Evolutionary conservation across 2,113 vertebrate species (phyloP), one percentile per base, ranked within the genome.

Genomic region (Otis tarda): DNA sequence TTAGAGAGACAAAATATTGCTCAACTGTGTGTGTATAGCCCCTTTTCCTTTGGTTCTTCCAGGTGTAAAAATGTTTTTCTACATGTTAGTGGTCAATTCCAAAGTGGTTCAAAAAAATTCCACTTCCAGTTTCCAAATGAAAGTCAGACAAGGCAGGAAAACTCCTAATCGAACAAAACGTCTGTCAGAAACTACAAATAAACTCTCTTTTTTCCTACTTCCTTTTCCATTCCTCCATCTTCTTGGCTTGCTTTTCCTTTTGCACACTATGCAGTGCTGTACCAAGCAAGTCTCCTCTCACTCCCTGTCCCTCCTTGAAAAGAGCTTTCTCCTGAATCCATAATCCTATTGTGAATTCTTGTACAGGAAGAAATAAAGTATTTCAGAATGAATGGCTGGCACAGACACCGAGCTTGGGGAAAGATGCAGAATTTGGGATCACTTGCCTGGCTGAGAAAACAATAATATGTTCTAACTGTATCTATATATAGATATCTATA

Each of bases 391-490:
- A 95, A 93, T 43, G 55, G 45, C 81, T 95, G 61, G 65, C 57
- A 91, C 57, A 94, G 41, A 23, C 73, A 76, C 61, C 59, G 80
- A 89, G 37, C 61, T 69, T 92, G 56, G 47, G 68, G 77, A 93
- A 92, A 87, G 76, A 78, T 50, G 60, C 12, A 91, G 45, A 65
- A 94, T 94, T 94, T 90, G 79, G 87, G 86, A 95, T 94, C 89
- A 55, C 70, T 67, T 63, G 24, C 13, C 28, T 89, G 45, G 33
- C 67, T 96, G 67, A 92, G 65, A 87, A 92, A 96, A 92, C 69
- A 90, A 70, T 74, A 73, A 82, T 69, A 76, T 91, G 80, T 92
- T 96, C 88, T 95, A 96, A 97, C 76, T 90, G 15, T 43, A 43
- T 43, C 41, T 43, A 43, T 43, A 43, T 43, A 41, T 39, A 39